Conservation (phyloP, 2,113 vertebrate species). For the Manacus vitellinus region DNA sequence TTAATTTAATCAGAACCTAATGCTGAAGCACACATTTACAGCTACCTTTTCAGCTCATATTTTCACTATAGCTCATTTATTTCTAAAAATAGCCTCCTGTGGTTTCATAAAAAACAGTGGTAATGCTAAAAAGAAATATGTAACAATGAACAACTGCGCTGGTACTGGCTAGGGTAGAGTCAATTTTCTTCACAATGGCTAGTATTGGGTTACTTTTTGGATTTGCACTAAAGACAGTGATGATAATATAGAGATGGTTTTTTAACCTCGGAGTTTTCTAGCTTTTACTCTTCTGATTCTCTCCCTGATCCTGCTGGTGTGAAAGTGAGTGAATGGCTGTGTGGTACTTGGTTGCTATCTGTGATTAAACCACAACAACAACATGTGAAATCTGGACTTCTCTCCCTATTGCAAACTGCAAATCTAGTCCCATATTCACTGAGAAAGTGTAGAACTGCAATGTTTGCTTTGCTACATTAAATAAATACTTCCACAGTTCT, state of each 20-base stretch:
- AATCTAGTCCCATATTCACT: neutral
- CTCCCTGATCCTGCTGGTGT: rapidly evolving
- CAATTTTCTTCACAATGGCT: neutral
- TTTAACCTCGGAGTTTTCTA: neutral
- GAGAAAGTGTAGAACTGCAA: neutral
- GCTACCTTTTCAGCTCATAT: neutral
- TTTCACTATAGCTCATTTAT: neutral
- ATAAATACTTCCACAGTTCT: neutral
- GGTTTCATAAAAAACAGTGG: neutral
- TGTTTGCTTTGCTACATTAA: neutral
- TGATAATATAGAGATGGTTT: neutral
- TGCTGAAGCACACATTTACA: neutral
- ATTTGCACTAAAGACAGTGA: neutral
- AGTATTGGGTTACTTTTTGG: neutral
- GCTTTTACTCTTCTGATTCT: neutral
- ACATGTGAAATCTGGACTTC: neutral
- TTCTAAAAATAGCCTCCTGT: neutral
- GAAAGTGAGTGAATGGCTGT: neutral
- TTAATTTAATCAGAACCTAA: neutral
- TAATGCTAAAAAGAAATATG: neutral
- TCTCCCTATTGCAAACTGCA: neutral
- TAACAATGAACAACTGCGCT: neutral
- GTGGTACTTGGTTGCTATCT: neutral
- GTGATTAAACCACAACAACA: neutral
- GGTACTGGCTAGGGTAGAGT: neutral